Evolutionary conservation across 2,888 invertebrate species (phyloP), one percentile per base, ranked within the genome.

Genomic region (Hydropsyche betteni): DNA sequence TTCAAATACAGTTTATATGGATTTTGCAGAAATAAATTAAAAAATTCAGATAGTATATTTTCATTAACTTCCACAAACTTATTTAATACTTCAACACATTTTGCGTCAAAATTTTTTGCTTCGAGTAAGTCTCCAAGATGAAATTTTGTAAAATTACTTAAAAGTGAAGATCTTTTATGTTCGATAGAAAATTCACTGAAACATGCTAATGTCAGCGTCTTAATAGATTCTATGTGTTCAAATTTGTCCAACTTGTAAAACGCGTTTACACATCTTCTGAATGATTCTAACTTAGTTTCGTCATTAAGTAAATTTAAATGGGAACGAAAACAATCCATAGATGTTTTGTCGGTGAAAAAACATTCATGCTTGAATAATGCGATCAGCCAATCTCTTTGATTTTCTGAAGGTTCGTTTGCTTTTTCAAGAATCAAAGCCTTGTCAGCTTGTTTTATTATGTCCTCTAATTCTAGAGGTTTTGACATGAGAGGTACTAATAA

Each of bases 1-100:
- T 44, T 64, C 12, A 69, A 36, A 52, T 73, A 77, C 38, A 78
- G 77, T 53, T 74, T 78, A 4, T 7, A 34, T 8, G 78, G 77
- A 61, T 78, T 79, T 68, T 78, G 77, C 24, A 79, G 69, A 36
- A 78, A 79, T 3, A 77, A 52, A 10, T 50, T 44, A 51, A 76
- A 72, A 16, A 78, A 38, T n/a, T 74, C 68, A 5, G 75, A 52
- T 10, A 73, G 4, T 16, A 61, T 69, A 10, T 33, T 44, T 8
- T 77, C 77, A 14, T 58, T 50, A 4, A 75, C 33, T 44, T 77
- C 50, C 4, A 75, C 61, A 8, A 79, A 58, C 69, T 79, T 79
- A 61, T 79, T 79, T 7, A 77, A 74, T 14, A 72, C 74, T 61
- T 75, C 75, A 4, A 64, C 76, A n/a, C 73, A 14, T 8, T 75